Percentiles rank a stretch among this genome's conserved stretches.
Conservation (phyloP, 2,888 invertebrate species). For the Pterostichus madidus region DNA sequence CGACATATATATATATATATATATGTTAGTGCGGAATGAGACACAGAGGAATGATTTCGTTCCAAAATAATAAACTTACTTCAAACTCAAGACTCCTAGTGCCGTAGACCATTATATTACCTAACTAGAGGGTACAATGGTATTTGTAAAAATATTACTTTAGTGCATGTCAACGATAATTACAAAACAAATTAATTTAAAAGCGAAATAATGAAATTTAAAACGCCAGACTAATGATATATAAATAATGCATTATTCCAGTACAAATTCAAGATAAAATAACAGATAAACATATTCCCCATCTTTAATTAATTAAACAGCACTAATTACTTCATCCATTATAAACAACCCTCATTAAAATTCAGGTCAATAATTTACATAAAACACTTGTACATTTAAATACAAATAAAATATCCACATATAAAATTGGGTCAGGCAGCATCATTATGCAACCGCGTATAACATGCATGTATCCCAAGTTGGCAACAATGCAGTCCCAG, state of each 20-base stretch:
- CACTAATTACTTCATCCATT: slow-evolving; percentile 50
- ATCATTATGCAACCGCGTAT: slow-evolving; percentile 16
- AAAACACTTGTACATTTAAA: slow-evolving; percentile 55
- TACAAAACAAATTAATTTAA: not conserved
- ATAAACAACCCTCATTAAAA: slow-evolving; percentile 51
- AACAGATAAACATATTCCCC: slow-evolving; percentile 40
- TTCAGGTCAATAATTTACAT: slow-evolving; percentile 45
- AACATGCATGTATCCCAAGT: not conserved
- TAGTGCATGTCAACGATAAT: not conserved
- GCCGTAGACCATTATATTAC: no score
- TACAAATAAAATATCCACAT: slow-evolving; percentile 55
- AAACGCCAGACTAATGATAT: not conserved
- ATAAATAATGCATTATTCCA: slow-evolving; percentile 28
- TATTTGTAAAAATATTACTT: not conserved
- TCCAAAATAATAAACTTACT: no score
- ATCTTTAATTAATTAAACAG: slow-evolving; percentile 54
- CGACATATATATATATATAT: no score
- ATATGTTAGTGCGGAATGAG: no score
- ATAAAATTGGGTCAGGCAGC: slow-evolving; percentile 51
- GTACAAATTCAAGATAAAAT: slow-evolving; percentile 12
- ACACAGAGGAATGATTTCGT: no score
- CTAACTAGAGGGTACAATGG: no score
- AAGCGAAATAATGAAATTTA: not conserved
- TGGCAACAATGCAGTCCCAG: not conserved
- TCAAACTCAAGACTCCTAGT: no score